Evolutionary conservation across 2,797 vertebrate genomes (phyloP), one percentile per base, ranked within the genome.

Genomic region (Balearica regulorum): DNA sequence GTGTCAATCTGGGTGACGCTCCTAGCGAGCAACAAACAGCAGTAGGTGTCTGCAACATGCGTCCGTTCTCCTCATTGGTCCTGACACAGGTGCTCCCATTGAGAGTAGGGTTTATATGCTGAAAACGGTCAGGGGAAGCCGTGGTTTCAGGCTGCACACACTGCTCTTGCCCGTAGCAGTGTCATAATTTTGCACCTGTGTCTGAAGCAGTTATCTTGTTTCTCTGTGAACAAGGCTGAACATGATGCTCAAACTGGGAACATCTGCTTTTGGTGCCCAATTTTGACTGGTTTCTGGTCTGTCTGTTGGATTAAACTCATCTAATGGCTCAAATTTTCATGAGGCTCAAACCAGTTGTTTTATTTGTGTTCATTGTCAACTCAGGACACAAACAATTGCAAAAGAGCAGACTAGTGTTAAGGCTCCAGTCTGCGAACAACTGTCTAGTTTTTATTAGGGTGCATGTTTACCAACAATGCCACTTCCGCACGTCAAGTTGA

Each of bases 171-270:
- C 97, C 69, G 24, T 95, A 97, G 89, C 97, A 96, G 89, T 87
- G 93, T 93, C 3, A 0, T 95, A 95, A 94, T 75, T 97, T 73
- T 97, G 97, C 98, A 98, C 97, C 98, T 98, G 98, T 94, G 97
- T 94, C 97, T 95, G 90, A 94, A 96, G 83, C 80, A 66, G 65
- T 93, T 95, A 90, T 97, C 96, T 96, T 5, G 71, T 88, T 94
- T 95, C 90, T 91, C 95, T 94, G 86, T 64, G 93, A 95, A 94
- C 94, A 94, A 96, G 87, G 91, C 75, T 94, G 88, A 77, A 73
- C 33, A 4, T 37, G 60, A 96, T 96, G 90, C 77, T 94, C 95
- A 89, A 84, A 96, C 78, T 79, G 95, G 95, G 91, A 97, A 93
- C 97, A 97, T 96, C 94, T 96, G 80, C 81, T 96, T 96, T 95